Evolutionary conservation across 2,797 vertebrate species (phyloP).

Genomic region (Mormyrops boulengeri): DNA sequence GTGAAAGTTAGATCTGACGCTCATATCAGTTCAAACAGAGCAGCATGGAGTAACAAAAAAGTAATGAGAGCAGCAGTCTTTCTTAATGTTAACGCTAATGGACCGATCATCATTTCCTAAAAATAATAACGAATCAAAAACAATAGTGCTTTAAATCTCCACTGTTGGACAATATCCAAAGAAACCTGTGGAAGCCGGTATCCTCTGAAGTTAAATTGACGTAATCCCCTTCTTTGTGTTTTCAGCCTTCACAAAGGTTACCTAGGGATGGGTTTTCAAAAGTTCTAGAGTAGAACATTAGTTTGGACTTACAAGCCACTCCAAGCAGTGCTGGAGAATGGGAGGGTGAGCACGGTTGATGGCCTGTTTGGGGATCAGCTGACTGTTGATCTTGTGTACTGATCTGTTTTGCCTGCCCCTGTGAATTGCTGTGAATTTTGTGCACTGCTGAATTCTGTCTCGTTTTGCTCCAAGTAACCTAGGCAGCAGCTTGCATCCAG

Average conservation of each 20-base stretch:
- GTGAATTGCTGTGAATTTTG: background rate
- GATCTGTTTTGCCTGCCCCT: background rate
- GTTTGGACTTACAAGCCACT: background rate
- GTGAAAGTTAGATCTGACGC: background rate
- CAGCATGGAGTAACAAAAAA: background rate
- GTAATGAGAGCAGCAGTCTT: background rate
- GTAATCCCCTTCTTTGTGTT: background rate
- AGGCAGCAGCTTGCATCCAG: background rate
- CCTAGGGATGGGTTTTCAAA: background rate
- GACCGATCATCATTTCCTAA: background rate
- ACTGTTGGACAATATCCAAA: background rate
- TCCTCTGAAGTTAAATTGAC: background rate
- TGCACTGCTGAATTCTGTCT: background rate
- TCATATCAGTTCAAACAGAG: background rate
- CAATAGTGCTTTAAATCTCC: background rate
- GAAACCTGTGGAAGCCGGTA: background rate
- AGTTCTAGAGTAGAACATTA: background rate
- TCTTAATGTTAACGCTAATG: background rate
- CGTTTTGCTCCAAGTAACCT: background rate
- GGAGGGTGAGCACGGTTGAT: background rate
- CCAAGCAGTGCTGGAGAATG: background rate
- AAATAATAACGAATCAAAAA: background rate
- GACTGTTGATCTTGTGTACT: background rate
- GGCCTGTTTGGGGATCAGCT: background rate
- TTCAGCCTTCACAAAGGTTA: background rate